Evolutionary conservation across 2,113 vertebrate species (phyloP).

Genomic region (Noctilio leporinus): DNA sequence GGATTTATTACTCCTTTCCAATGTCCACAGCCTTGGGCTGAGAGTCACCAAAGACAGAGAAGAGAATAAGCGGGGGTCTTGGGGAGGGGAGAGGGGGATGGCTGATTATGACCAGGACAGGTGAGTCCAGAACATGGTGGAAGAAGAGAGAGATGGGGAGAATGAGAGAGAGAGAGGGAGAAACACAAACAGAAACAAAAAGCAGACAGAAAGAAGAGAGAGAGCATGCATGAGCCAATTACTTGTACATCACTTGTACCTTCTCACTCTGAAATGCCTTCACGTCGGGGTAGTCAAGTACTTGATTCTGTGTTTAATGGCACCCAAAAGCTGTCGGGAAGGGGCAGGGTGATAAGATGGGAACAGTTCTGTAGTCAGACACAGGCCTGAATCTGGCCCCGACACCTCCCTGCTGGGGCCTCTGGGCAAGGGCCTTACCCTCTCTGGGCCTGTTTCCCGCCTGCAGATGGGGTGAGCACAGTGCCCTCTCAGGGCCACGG

Average conservation of each 20-base stretch:
- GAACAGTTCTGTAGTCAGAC: conserved; percentile 20
- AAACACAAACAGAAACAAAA: not conserved
- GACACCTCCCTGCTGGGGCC: not conserved
- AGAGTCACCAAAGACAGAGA: not conserved
- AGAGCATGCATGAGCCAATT: not conserved
- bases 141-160: not conserved
- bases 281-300: conserved; percentile 12
- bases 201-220: not conserved
- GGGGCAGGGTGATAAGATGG: not conserved
- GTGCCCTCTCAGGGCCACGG: not conserved
- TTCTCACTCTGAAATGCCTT: not conserved
- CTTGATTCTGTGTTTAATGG: conserved; percentile 59
- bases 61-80: not conserved
- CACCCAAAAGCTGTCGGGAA: conserved; percentile 38
- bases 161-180: not conserved
- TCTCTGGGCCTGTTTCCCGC: not conserved
- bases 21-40: not conserved
- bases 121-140: not conserved
- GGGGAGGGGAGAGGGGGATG: too few species aligned
- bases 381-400: not conserved
- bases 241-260: not conserved
- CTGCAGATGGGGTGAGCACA: not conserved
- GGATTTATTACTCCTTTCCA: not conserved
- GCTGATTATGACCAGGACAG: not conserved
- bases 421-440: not conserved